These are phyloP conservation scores for Eurosta solidaginis DNA, from an alignment of 1,140 invertebrate species.

Conservation along the genomic window DNA sequence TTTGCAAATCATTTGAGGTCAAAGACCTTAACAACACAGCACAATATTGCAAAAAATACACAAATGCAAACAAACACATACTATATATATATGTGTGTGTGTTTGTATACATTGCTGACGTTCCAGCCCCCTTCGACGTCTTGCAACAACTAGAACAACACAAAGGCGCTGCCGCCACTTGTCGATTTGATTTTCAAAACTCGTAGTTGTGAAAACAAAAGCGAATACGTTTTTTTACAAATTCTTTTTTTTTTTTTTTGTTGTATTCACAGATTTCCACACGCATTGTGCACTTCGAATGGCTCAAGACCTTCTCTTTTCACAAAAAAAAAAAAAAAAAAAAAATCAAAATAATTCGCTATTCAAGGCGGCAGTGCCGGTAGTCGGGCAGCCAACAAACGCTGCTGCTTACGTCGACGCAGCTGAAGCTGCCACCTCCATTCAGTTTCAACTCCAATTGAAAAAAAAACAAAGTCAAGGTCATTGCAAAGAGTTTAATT, in stretches of 20 bases:
- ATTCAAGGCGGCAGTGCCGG: constrained; percentile 9
- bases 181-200: constrained; percentile 12
- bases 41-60: neutral
- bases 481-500: constrained; percentile 61
- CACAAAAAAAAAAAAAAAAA: no score
- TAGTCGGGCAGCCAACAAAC: neutral
- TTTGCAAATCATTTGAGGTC: neutral
- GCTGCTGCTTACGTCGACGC: neutral
- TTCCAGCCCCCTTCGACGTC: no score
- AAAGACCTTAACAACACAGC: no score
- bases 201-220: neutral
- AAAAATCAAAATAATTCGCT: constrained; percentile 13
- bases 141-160: no score
- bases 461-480: constrained; percentile 59
- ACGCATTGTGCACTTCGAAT: constrained; percentile 19
- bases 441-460: constrained; percentile 32
- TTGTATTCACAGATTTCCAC: neutral
- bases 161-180: neutral
- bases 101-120: no score
- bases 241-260: neutral
- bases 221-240: neutral
- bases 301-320: constrained; percentile 25
- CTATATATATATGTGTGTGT: neutral
- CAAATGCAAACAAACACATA: neutral
- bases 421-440: neutral